phyloP scores from a whole-genome alignment of 2,888 invertebrate genomes.

The Melolontha melolontha region DNA sequence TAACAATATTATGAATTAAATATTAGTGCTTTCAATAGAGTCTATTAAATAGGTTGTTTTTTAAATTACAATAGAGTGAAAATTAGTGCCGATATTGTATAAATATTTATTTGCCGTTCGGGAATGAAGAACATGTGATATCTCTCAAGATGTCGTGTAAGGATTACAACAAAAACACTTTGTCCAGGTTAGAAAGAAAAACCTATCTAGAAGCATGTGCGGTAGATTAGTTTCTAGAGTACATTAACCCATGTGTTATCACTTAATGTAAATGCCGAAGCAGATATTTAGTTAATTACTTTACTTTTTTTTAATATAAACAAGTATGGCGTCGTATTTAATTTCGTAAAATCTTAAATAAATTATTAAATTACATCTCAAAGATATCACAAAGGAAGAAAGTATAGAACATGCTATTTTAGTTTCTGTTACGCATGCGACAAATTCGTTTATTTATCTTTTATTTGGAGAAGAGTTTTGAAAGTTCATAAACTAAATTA shows the following conservation, averaged over 20 bases:
- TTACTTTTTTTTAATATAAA: too few relatives aligned
- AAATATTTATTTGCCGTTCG: conserved; percentile 6
- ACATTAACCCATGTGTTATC: conserved; percentile 18
- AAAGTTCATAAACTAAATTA: too few relatives aligned
- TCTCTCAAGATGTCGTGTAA: not conserved
- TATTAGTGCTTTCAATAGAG: too few relatives aligned
- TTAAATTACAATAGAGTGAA: not conserved
- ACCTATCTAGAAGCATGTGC: not conserved
- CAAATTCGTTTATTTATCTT: too few relatives aligned
- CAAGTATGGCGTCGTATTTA: too few relatives aligned
- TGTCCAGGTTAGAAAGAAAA: conserved; percentile 18
- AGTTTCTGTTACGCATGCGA: too few relatives aligned
- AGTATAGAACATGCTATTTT: too few relatives aligned
- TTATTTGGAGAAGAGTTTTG: too few relatives aligned
- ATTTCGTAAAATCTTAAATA: too few relatives aligned
- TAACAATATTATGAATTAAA: too few relatives aligned
- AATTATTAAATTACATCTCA: too few relatives aligned
- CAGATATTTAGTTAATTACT: conserved; percentile 2
- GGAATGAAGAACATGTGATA: conserved; percentile 2
- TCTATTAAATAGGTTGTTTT: not conserved
- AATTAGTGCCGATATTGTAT: conserved; percentile 10
- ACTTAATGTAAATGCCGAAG: conserved; percentile 1
- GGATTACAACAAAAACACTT: not conserved
- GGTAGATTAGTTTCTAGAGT: conserved; percentile 13
- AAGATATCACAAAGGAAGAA: too few relatives aligned